Evolutionary conservation across 2,888 invertebrate species (phyloP), one percentile per base, ranked within the genome.

Genomic region (Mythimna impura): DNA sequence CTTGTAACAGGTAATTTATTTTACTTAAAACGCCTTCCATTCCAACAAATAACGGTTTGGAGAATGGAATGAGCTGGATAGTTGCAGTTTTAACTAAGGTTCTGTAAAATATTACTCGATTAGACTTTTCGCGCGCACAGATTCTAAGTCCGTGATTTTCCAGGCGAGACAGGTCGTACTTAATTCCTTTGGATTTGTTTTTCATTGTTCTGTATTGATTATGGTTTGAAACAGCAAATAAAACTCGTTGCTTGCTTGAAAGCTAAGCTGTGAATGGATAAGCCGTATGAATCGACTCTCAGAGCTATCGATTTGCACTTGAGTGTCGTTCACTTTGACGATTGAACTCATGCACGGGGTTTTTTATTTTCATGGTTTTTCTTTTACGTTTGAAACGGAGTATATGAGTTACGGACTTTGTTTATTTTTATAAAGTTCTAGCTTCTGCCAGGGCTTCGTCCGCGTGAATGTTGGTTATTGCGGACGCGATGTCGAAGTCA

Each of bases 1-100:
- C 89, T 90, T 87, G 89, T 89, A 91, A 89, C 91, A 91, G 90
- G 92, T 92, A 89, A 92, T 92, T 90, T 92, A 89, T 92, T 91
- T 91, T 89, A 90, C 91, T 91, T 91, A 91, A 90, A 92, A 90
- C 84, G 88, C 87, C 86, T 90, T 90, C 87, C 87, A 88, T 88
- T 90, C 87, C 86, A 88, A 88, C 89, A 90, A 92, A 92, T 91
- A 91, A 90, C 87, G 86, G 86, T 89, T 89, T 84, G 76, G 81
- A 85, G 76, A 83, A 85, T 78, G 67, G 85, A 83, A 85, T 86
- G 84, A 86, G 83, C 85, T 81, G 81, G 86, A 82, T 86, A 85
- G 79, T 81, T 89, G 86, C 84, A 87, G 85, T 88, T 89, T 86
- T 86, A 87, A 82, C 84, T 85, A 83, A 84, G 85, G 84, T 88